Evolutionary conservation across 2,113 vertebrate species (phyloP).

Genomic region (Rattus rattus): DNA sequence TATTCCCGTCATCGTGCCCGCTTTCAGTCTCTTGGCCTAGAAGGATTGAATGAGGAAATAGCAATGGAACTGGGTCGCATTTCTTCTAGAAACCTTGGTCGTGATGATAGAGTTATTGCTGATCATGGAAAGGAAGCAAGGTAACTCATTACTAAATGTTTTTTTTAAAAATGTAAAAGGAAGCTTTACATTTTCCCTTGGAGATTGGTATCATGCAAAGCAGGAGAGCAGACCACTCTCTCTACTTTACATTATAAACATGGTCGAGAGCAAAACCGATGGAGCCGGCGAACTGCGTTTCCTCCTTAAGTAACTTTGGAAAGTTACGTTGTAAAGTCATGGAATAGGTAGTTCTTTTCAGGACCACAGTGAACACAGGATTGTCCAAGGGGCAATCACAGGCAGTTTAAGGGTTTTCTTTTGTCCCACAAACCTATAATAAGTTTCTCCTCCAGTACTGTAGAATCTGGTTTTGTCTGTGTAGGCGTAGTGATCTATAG

Average conservation of each 20-base stretch:
- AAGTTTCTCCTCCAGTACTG: not conserved
- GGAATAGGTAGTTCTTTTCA: not conserved
- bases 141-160: slow-evolving; percentile 77
- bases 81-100: slow-evolving; percentile 95
- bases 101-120: slow-evolving; percentile 94
- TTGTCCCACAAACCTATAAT: not conserved
- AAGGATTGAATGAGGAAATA: slow-evolving; percentile 92
- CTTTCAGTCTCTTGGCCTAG: slow-evolving; percentile 88
- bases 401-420: not conserved
- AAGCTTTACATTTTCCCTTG: not conserved
- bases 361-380: not conserved
- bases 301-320: not conserved
- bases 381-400: not conserved
- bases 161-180: not conserved
- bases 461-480: not conserved
- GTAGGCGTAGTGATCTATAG: not conserved
- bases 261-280: not conserved
- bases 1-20: slow-evolving; percentile 94
- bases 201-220: not conserved
- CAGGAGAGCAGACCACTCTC: rapidly evolving
- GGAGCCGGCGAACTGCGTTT: not conserved
- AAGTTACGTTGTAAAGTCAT: not conserved
- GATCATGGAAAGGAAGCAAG: slow-evolving; percentile 97
- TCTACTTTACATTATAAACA: not conserved
- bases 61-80: slow-evolving; percentile 94